phyloP scores from a whole-genome alignment of 1,140 invertebrate species.

The Danaus melanippus region DNA sequence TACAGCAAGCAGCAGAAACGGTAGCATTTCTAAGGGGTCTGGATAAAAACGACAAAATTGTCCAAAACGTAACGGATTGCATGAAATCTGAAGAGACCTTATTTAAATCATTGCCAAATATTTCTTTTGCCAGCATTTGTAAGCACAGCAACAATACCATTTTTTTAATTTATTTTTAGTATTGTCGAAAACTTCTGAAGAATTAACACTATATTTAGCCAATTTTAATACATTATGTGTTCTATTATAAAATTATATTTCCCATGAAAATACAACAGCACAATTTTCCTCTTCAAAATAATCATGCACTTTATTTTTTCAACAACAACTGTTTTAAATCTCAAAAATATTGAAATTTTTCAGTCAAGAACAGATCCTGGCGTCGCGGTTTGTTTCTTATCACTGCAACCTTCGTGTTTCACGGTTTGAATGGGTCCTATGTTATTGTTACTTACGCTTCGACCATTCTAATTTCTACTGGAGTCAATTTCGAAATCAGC shows the following conservation, averaged over 20 bases:
- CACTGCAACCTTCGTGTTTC: conserved; percentile 23
- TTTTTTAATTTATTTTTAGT: too few species aligned
- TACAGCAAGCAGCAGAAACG: conserved; percentile 25
- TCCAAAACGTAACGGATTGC: conserved; percentile 16
- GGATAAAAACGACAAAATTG: conserved; percentile 17
- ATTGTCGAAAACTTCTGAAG: too few species aligned
- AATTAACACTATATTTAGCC: too few species aligned
- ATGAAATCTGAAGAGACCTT: conserved; percentile 24
- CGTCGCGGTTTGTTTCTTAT: conserved; percentile 28
- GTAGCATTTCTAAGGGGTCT: conserved; percentile 28
- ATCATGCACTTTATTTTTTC: too few species aligned
- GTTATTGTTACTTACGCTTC: conserved; percentile 29
- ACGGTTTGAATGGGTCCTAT: conserved; percentile 26
- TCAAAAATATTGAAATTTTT: conserved; percentile 6
- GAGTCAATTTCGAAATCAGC: conserved; percentile 29
- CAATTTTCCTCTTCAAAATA: too few species aligned
- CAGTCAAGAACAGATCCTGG: conserved; percentile 26
- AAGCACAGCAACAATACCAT: conserved; percentile 3
- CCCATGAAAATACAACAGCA: too few species aligned
- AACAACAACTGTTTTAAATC: not conserved
- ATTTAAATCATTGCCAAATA: conserved; percentile 21
- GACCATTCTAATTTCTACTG: conserved; percentile 30
- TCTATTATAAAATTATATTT: too few species aligned
- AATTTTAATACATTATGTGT: too few species aligned
- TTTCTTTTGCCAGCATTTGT: conserved; percentile 14